These are phyloP conservation scores for Ridgeia piscesae DNA, from an alignment of 1,140 invertebrate genomes.

Conservation along the genomic window DNA sequence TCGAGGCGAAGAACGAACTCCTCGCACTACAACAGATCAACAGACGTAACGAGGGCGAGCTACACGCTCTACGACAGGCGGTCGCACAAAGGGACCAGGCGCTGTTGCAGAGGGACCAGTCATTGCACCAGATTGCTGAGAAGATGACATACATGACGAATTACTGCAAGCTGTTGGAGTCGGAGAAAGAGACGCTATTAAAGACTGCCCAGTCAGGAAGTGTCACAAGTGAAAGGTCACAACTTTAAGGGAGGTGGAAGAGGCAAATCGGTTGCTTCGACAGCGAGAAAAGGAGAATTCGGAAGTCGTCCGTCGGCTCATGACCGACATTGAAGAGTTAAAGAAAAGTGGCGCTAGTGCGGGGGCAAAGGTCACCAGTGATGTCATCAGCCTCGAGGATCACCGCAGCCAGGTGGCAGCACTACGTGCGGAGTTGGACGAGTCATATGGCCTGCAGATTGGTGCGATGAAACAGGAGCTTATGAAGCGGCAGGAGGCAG, in stretches of 20 bases:
- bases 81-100: constrained; percentile 22
- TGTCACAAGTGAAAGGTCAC: not conserved
- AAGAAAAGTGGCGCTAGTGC: not conserved
- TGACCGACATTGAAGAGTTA: constrained; percentile 18
- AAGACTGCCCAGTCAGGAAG: not conserved
- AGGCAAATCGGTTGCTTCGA: constrained; percentile 15
- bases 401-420: constrained; percentile 10
- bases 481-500: not conserved
- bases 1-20: constrained; percentile 34
- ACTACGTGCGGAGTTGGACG: constrained; percentile 28
- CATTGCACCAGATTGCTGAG: not conserved
- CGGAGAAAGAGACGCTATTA: not conserved
- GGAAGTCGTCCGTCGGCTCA: constrained; percentile 19
- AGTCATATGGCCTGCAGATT: constrained; percentile 25
- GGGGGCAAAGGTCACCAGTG: not conserved
- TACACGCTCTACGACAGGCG: constrained; percentile 19
- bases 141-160: constrained; percentile 5
- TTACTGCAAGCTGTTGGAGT: not conserved
- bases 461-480: constrained; percentile 7
- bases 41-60: constrained; percentile 24
- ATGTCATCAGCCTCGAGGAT: constrained; percentile 6
- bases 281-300: constrained; percentile 19
- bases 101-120: constrained; percentile 13
- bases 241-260: constrained; percentile 5
- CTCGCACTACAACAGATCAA: constrained; percentile 27